Evolutionary conservation across 2,113 vertebrate species (phyloP).

Genomic region (Heteronetta atricapilla): DNA sequence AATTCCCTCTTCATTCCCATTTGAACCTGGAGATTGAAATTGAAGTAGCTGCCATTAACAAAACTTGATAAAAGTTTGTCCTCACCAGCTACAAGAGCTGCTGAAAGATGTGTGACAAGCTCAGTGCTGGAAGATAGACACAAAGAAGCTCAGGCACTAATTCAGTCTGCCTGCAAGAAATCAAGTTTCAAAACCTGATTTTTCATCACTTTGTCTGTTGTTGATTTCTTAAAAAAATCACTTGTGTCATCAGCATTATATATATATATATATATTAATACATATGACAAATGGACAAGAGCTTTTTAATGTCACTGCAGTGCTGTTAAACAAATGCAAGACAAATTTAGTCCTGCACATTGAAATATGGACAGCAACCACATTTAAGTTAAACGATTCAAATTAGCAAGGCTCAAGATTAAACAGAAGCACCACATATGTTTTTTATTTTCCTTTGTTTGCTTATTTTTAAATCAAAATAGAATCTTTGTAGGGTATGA

Average conservation of each 20-base stretch:
- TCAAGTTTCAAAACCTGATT: background rate
- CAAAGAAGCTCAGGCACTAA: background rate
- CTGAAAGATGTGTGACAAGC: background rate
- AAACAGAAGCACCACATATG: background rate
- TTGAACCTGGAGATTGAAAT: background rate
- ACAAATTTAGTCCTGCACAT: background rate
- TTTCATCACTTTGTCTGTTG: background rate
- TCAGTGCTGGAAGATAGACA: background rate
- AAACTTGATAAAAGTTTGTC: background rate
- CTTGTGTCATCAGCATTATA: background rate
- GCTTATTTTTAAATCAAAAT: background rate
- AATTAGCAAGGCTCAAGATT: background rate
- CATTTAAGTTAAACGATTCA: background rate
- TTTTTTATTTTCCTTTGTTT: background rate
- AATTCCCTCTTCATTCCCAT: background rate
- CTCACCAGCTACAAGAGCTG: background rate
- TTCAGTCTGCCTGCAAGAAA: background rate
- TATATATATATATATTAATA: background rate
- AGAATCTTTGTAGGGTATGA: background rate
- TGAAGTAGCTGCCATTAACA: background rate
- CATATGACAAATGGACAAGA: background rate
- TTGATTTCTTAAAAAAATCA: background rate
- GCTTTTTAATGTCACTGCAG: background rate
- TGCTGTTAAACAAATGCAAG: background rate
- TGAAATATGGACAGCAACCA: background rate